Base-by-base conservation (phyloP, 2,888 invertebrate genomes). In the Thumatha senex region DNA sequence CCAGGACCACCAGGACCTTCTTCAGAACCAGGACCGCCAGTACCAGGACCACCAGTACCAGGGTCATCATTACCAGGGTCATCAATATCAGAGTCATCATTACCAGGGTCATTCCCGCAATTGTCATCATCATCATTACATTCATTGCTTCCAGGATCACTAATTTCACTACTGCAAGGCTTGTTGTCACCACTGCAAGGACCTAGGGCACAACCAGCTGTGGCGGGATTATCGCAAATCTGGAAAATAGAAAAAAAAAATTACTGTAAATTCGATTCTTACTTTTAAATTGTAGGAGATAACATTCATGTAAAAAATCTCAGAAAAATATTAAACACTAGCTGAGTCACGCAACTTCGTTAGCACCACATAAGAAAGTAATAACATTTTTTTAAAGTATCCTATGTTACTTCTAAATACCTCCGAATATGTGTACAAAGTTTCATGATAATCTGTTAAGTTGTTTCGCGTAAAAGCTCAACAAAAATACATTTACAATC, bases 171-270 rank as follows among this genome's bases (percentile, higher is more conserved):
- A n/a, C 3, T 7, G 39, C 39, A 39, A 7, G 13, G 15, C 12
- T 11, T 31, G 15, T 39, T 14, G 8, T 15, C 46, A 12, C 39
- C 36, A 31, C 15, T 31, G 36, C 39, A 39, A 14, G 43, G 39
- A 15, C 36, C 45, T 10, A 24, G 15, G 38, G 56, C 56, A 13
- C 74, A 74, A 0, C 63, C 67, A 15, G 63, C 73, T 3, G 49
- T 46, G 8, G 57, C 45, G 0, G 72, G 71, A 61, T 70, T 71
- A 18, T 73, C 70, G 13, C 75, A 74, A 0, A 55, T 47, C 67
- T 71, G 61, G 0, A 55, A 44, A 45, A 38, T 11, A 41, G 8
- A 13, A 40, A 40, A 9, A n/a, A n/a, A n/a, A n/a, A 13, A 24
- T 36, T 36, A 24, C 11, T 8, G 0, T 9, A 10, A 12, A 12